Evolutionary conservation across 2,888 invertebrate species (phyloP).

Genomic region (Blera fallax): DNA sequence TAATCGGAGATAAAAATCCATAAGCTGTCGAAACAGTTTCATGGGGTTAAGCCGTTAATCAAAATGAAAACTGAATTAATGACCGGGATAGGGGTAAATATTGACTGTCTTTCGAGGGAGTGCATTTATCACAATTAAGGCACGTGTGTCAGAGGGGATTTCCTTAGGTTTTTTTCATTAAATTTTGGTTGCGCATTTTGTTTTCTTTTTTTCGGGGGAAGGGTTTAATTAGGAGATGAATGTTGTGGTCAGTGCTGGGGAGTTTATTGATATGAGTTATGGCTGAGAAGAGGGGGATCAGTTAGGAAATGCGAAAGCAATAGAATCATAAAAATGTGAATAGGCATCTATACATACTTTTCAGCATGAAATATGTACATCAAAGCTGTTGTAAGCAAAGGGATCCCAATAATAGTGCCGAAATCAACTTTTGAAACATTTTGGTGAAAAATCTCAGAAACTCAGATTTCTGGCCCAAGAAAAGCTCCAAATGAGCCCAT

Average conservation of each 20-base stretch:
- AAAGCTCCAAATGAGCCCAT: too few species aligned
- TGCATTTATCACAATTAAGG: constrained; percentile 69
- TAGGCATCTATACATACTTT: too few species aligned
- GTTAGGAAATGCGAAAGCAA: too few species aligned
- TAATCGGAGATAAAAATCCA: constrained; percentile 33
- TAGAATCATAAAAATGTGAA: too few species aligned
- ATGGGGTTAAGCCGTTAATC: constrained; percentile 71
- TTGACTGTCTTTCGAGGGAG: constrained; percentile 48
- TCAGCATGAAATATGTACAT: too few species aligned
- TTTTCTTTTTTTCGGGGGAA: not conserved
- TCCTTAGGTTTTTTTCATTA: constrained; percentile 9
- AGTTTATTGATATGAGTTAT: not conserved
- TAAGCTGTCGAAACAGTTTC: constrained; percentile 35
- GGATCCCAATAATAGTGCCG: too few species aligned
- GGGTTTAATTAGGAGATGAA: constrained; percentile 1
- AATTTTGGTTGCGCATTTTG: not conserved
- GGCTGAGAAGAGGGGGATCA: not conserved
- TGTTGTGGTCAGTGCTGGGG: not conserved
- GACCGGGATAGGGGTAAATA: constrained; percentile 68
- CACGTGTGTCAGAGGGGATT: constrained; percentile 32
- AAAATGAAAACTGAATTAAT: constrained; percentile 64
- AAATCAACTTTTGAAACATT: too few species aligned
- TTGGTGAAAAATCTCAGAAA: too few species aligned
- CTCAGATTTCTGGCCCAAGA: too few species aligned
- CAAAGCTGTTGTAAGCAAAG: too few species aligned